These are phyloP conservation scores for Pseudochaenichthys georgianus DNA, from an alignment of 2,797 vertebrate species.

Conservation along the genomic window DNA sequence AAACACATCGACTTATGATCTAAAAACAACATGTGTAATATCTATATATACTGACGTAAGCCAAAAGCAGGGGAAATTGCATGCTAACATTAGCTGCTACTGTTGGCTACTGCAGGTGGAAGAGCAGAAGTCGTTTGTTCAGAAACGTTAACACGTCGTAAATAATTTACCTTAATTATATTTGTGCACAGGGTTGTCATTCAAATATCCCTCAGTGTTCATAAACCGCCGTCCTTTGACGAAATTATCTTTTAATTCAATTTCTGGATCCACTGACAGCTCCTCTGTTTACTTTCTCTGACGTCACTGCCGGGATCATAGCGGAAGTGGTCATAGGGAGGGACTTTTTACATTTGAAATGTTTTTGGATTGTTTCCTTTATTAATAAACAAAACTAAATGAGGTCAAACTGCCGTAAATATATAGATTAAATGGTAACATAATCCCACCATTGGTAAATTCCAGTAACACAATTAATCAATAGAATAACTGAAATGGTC, in stretches of 20 bases:
- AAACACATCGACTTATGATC: rapidly evolving
- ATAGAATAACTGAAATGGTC: no score
- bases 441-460: not conserved
- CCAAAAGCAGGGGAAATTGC: not conserved
- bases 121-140: not conserved
- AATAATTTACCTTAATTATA: constrained; percentile 52
- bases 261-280: constrained; percentile 38
- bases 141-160: rapidly evolving
- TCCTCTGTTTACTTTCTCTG: constrained; percentile 68
- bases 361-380: rapidly evolving
- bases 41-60: not conserved
- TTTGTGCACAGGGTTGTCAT: not conserved
- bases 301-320: constrained; percentile 62
- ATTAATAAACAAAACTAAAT: no score
- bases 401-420: not conserved
- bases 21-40: rapidly evolving
- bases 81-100: constrained; percentile 38
- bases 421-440: not conserved
- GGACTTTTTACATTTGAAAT: no score
- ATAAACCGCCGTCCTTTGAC: not conserved
- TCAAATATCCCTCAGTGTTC: rapidly evolving
- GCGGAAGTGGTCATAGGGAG: constrained; percentile 42
- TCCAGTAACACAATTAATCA: not conserved
- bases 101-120: constrained; percentile 31
- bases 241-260: constrained; percentile 4